Conservation (phyloP, 2,113 vertebrate species). For the Paraplagusia blochii region DNA sequence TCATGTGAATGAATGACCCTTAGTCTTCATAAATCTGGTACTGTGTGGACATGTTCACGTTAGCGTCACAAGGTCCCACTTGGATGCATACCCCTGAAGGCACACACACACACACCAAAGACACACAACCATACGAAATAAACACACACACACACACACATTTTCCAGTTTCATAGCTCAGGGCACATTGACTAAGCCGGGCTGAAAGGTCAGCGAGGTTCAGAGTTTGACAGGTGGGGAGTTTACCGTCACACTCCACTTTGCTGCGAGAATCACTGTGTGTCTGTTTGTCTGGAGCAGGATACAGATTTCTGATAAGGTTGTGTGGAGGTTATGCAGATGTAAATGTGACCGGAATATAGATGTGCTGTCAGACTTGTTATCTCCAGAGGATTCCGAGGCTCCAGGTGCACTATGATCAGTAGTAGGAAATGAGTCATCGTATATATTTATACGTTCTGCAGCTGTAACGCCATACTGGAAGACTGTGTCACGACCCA, state of each 20-base stretch:
- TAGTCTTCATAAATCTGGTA: conserved; percentile 5
- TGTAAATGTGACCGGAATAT: conserved; percentile 58
- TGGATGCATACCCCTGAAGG: not conserved
- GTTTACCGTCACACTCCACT: conserved; percentile 7
- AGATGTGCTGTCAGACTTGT: conserved; percentile 35
- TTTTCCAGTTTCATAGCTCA: conserved; percentile 42
- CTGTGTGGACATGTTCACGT: conserved; percentile 4
- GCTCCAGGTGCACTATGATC: conserved; percentile 34
- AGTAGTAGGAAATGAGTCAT: conserved; percentile 12
- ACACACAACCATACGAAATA: conserved; percentile 20
- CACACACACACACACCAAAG: conserved; percentile 7
- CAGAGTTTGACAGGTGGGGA: conserved; percentile 46
- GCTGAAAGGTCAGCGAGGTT: conserved; percentile 60
- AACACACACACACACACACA: conserved; percentile 35
- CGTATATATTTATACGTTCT: conserved; percentile 8
- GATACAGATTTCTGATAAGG: conserved; percentile 48
- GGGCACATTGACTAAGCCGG: conserved; percentile 54
- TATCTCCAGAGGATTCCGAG: conserved; percentile 20
- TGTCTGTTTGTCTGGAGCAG: conserved; percentile 33
- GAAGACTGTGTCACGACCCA: conserved; percentile 13
- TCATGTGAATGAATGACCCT: conserved; percentile 12
- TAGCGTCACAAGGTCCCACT: not conserved
- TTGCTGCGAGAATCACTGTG: conserved; percentile 10
- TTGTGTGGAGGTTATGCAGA: conserved; percentile 45
- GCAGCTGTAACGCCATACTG: conserved; percentile 13